Conservation (phyloP, 1,140 invertebrate species). For the Parasteatoda tepidariorum region DNA sequence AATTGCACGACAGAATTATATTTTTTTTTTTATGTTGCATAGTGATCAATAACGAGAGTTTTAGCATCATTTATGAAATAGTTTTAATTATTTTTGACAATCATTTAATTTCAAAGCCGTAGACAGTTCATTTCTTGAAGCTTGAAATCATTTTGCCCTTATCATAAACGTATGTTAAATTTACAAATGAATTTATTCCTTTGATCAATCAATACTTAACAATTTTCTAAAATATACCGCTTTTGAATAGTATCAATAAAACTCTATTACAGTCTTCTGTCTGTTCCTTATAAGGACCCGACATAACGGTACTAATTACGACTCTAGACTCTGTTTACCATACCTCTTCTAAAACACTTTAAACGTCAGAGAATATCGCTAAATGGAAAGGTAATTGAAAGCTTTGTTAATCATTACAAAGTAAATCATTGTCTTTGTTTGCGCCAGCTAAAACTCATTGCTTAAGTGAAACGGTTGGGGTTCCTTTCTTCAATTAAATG, state of each 20-base stretch:
- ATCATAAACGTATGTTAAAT: no score
- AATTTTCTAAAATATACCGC: slow-evolving; percentile 29
- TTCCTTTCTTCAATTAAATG: slow-evolving; percentile 30
- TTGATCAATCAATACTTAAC: no score
- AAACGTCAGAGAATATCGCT: slow-evolving; percentile 31
- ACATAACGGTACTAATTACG: slow-evolving; percentile 41
- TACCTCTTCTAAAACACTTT: slow-evolving; percentile 20
- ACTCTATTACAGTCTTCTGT: slow-evolving; percentile 31
- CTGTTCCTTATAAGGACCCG: slow-evolving; percentile 11
- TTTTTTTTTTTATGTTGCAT: no score
- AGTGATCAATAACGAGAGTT: no score
- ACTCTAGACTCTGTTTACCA: slow-evolving; percentile 20
- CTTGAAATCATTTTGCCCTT: no score
- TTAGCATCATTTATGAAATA: no score
- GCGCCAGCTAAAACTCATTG: slow-evolving; percentile 22
- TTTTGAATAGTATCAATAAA: slow-evolving; percentile 48
- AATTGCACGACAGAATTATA: no score
- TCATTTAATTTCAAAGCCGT: no score
- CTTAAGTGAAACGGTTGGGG: not conserved
- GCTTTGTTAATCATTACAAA: slow-evolving; percentile 43
- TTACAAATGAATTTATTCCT: no score
- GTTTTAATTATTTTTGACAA: no score
- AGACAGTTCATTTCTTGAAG: no score
- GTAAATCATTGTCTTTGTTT: slow-evolving; percentile 53
- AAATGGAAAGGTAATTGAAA: slow-evolving; percentile 55